A percentile compares a stretch with the other conserved stretches of the same genome.
These are phyloP conservation scores for Cacatua alba DNA, from an alignment of 2,113 vertebrate species.

Conservation along the genomic window DNA sequence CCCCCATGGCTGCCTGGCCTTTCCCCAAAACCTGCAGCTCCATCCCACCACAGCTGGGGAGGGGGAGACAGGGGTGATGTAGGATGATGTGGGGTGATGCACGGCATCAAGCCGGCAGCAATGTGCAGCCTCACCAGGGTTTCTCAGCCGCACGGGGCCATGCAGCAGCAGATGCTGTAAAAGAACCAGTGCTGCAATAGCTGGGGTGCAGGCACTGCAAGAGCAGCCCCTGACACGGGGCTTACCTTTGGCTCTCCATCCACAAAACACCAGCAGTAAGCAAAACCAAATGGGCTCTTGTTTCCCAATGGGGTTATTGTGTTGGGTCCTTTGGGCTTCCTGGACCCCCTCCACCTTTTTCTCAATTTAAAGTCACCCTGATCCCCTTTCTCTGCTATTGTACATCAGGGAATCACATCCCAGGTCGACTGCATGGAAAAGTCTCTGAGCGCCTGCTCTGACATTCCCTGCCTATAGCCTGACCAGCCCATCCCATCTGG, in stretches of 20 bases:
- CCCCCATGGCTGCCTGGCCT: neutral
- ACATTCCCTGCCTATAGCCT: rapidly evolving
- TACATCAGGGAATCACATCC: neutral
- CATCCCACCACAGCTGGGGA: neutral
- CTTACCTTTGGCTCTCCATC: neutral
- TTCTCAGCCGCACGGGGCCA: rapidly evolving
- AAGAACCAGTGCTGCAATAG: neutral
- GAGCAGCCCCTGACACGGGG: neutral
- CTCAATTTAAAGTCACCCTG: neutral
- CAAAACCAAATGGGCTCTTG: neutral
- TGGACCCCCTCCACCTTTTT: neutral
- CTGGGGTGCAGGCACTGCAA: neutral
- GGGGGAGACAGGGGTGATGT: rapidly evolving
- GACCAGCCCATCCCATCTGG: rapidly evolving
- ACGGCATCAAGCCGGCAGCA: too few species aligned
- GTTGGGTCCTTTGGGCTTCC: neutral
- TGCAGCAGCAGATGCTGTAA: neutral
- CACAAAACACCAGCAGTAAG: neutral
- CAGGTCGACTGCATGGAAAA: neutral
- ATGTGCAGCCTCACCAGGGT: neutral
- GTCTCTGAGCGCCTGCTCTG: neutral
- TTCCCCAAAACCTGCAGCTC: neutral
- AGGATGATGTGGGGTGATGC: neutral
- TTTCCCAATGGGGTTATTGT: neutral
- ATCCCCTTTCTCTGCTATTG: neutral